Percentiles rank a stretch among this genome's conserved stretches.
phyloP scores from a whole-genome alignment of 2,113 vertebrate genomes.

The Ginglymostoma cirratum region DNA sequence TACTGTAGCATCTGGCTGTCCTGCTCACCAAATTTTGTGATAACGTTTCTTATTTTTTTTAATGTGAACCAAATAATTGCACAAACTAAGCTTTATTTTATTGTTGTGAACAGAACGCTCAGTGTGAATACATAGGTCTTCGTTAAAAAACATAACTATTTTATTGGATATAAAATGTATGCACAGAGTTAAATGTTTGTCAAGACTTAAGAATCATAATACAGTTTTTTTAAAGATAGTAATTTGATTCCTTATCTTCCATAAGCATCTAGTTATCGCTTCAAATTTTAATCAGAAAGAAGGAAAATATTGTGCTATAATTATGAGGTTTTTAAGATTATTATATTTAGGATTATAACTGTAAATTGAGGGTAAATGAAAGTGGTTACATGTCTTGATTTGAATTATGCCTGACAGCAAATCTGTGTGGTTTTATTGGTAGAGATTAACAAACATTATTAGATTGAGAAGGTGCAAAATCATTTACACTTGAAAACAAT shows the following conservation, averaged over 20 bases:
- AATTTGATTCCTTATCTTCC: background rate
- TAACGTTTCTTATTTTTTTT: no score
- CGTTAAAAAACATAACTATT: background rate
- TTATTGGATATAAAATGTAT: no score
- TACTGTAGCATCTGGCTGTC: background rate
- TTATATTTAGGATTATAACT: no score
- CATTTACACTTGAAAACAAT: no score
- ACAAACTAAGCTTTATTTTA: background rate
- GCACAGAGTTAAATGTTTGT: background rate
- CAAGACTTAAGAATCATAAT: background rate
- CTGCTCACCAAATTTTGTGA: background rate
- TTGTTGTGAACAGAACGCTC: background rate
- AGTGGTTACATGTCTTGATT: no score
- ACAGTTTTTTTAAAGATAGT: no score
- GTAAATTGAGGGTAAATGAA: no score
- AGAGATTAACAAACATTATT: no score
- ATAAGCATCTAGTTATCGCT: background rate
- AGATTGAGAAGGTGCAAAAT: no score
- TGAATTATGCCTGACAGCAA: no score
- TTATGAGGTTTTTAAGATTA: no score
- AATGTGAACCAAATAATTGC: background rate
- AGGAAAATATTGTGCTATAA: background rate
- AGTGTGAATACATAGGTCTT: background rate
- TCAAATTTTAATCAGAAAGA: background rate
- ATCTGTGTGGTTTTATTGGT: no score